A percentile compares a stretch with the other conserved stretches of the same genome.
phyloP scores from a whole-genome alignment of 92 coral and sea anemone species.

The Zoanthus gigantus region DNA sequence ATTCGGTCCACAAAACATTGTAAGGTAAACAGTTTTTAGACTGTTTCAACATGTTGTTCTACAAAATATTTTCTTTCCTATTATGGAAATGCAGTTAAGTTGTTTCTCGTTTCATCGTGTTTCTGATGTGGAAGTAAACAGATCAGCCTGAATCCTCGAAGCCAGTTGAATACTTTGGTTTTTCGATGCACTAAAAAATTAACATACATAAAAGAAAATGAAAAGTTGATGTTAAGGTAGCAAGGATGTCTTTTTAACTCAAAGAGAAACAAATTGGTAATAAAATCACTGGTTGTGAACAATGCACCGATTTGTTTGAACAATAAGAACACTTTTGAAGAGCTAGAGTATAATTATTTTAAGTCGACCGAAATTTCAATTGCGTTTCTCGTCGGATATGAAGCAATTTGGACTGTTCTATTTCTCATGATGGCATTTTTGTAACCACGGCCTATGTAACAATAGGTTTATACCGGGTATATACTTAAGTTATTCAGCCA shows the following conservation, averaged over 20 bases:
- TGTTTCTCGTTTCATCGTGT: slow-evolving; percentile 74
- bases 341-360: background rate
- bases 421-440: slow-evolving; percentile 4
- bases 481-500: background rate
- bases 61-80: slow-evolving; percentile 87
- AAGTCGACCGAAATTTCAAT: background rate
- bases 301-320: background rate
- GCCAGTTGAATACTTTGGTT: background rate
- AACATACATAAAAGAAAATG: background rate
- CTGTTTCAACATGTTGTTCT: slow-evolving; percentile 73
- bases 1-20: slow-evolving; percentile 46
- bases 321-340: background rate
- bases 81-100: slow-evolving; percentile 81
- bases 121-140: slow-evolving; percentile 75
- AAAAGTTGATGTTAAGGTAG: background rate
- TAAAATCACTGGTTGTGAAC: slow-evolving; percentile 27
- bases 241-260: background rate
- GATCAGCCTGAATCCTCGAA: slow-evolving; percentile 41
- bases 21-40: slow-evolving; percentile 56
- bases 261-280: background rate
- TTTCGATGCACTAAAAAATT: background rate
- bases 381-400: slow-evolving; percentile 5
- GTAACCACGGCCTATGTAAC: background rate
- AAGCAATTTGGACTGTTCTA: slow-evolving; percentile 9
- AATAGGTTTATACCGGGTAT: background rate